Evolutionary conservation across 1,140 invertebrate genomes (phyloP).

Genomic region (Cherax quadricarinatus): DNA sequence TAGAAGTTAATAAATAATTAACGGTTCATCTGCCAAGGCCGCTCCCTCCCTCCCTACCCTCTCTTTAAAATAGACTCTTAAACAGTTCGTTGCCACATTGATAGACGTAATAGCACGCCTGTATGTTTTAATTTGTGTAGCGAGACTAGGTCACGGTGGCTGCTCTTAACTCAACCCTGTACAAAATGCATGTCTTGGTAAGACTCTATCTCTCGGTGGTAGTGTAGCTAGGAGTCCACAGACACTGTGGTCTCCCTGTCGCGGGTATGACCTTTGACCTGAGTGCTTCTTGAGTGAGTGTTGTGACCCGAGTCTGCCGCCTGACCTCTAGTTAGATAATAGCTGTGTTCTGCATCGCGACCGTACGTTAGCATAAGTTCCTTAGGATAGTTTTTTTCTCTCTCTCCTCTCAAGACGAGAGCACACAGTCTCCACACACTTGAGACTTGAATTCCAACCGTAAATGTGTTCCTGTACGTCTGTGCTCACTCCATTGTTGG

Average conservation of each 20-base stretch:
- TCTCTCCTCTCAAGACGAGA: background rate
- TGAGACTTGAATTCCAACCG: background rate
- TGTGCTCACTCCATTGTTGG: conserved; percentile 23
- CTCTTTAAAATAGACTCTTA: background rate
- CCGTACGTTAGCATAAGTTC: conserved; percentile 17
- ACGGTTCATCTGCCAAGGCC: conserved; percentile 7
- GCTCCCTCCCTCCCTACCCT: background rate
- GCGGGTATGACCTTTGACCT: conserved; percentile 25
- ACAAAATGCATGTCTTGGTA: conserved; percentile 34
- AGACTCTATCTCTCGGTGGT: background rate
- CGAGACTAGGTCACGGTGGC: conserved; percentile 5
- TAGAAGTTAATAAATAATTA: conserved; percentile 4
- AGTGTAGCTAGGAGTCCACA: conserved; percentile 28
- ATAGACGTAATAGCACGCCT: conserved; percentile 37
- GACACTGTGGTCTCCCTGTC: conserved; percentile 29
- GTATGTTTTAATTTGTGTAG: conserved; percentile 25
- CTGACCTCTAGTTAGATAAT: conserved; percentile 26
- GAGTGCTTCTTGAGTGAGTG: conserved; percentile 59
- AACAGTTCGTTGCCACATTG: conserved; percentile 40
- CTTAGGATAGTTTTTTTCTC: background rate
- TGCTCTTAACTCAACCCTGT: background rate
- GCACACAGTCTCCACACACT: background rate
- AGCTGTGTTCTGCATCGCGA: conserved; percentile 47
- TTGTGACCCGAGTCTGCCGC: conserved; percentile 49
- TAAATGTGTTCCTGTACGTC: conserved; percentile 1